Evolutionary conservation across 23 tunicate species (phyloP).

Genomic region (Styela plicata): DNA sequence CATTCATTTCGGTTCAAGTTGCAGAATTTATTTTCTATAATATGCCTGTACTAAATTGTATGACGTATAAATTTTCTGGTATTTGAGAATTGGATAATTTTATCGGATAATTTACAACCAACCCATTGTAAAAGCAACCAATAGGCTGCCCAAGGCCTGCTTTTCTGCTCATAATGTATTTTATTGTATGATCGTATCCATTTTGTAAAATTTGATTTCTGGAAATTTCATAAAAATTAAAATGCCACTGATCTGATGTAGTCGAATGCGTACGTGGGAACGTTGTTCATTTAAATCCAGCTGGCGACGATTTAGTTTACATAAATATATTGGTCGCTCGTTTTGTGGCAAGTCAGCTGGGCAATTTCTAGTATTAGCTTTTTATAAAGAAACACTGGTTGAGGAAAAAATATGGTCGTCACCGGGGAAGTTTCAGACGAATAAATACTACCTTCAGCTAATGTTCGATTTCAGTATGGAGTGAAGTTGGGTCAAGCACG

Average conservation of each 20-base stretch:
- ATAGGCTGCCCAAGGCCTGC: no score
- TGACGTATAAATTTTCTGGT: no score
- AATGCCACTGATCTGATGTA: no score
- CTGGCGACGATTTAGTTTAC: not conserved
- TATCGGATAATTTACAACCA: no score
- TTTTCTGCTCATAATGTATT: no score
- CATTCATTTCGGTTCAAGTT: not conserved
- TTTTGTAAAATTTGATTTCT: no score
- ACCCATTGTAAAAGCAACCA: no score
- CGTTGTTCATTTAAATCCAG: not conserved
- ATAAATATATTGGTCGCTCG: not conserved
- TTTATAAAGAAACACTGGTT: not conserved
- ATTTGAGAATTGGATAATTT: no score
- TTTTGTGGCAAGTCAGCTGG: not conserved
- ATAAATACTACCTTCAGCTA: not conserved
- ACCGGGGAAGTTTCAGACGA: not conserved
- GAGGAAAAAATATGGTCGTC: not conserved
- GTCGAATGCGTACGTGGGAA: not conserved
- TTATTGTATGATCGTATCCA: no score
- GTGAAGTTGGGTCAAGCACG: not conserved
- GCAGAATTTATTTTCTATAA: no score
- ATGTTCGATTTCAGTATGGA: not conserved
- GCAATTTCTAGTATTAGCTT: not conserved
- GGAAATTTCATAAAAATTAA: no score
- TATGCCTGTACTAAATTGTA: no score